A percentile compares a stretch with the other conserved stretches of the same genome.
These are phyloP conservation scores for Acrossocheilus fasciatus DNA, from an alignment of 2,797 vertebrate genomes.

Conservation along the genomic window DNA sequence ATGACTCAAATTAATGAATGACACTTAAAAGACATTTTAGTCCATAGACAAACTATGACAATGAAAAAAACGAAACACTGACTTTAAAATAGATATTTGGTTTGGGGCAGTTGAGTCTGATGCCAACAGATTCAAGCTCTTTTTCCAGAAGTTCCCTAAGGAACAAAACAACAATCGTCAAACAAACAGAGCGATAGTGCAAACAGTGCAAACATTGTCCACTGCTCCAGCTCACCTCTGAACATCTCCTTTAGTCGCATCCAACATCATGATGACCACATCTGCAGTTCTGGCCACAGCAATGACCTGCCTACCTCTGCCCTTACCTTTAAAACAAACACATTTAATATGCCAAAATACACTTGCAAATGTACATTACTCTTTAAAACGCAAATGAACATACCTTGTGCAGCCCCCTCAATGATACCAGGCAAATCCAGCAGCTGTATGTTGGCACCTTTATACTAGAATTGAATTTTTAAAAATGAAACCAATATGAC, in stretches of 20 bases:
- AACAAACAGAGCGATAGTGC: background rate
- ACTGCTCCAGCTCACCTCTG: conserved; percentile 83
- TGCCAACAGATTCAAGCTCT: conserved; percentile 96
- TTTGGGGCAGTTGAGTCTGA: conserved; percentile 93
- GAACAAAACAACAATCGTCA: background rate
- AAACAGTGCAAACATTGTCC: background rate
- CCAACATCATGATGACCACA: conserved; percentile 99
- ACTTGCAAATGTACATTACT: background rate
- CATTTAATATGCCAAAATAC: background rate
- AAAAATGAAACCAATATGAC: background rate
- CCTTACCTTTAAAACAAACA: conserved; percentile 85
- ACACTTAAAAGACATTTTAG: background rate
- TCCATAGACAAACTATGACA: background rate
- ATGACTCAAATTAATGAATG: background rate
- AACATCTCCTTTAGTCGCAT: conserved; percentile 97
- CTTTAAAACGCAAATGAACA: background rate
- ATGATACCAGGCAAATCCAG: conserved; percentile 99
- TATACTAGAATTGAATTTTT: conserved; percentile 82
- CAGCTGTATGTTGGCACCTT: conserved; percentile 98
- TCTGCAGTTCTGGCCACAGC: conserved; percentile 97
- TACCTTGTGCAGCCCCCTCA: conserved; percentile 97
- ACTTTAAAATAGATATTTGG: conserved; percentile 99
- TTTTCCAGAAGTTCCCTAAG: conserved; percentile 91
- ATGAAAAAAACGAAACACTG: conserved; percentile 41
- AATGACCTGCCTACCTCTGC: conserved; percentile 95